A percentile compares a stretch with the other conserved stretches of the same genome.
These are phyloP conservation scores for Rhabdomys pumilio DNA, from an alignment of 2,797 vertebrate genomes.

Conservation along the genomic window DNA sequence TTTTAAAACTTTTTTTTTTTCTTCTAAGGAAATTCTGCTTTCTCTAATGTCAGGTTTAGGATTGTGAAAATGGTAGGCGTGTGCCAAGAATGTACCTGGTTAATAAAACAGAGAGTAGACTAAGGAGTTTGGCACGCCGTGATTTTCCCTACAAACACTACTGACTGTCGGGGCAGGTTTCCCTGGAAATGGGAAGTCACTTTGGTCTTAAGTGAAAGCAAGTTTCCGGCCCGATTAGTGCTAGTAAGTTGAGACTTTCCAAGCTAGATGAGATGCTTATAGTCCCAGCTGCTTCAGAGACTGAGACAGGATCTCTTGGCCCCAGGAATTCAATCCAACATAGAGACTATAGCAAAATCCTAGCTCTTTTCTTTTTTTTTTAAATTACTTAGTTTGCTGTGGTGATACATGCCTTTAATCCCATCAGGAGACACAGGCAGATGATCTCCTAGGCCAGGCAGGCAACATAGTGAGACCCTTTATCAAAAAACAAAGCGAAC, in stretches of 20 bases:
- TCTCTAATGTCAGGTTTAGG: slow-evolving; percentile 76
- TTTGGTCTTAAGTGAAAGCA: slow-evolving; percentile 48
- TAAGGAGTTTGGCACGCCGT: slow-evolving; percentile 12
- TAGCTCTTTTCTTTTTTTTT: not conserved
- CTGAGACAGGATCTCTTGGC: not conserved
- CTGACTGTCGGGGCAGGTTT: not conserved
- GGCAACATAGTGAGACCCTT: not conserved
- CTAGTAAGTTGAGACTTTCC: slow-evolving; percentile 2
- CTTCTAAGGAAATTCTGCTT: slow-evolving; percentile 74
- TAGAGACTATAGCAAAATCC: not conserved
- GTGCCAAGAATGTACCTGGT: slow-evolving; percentile 76
- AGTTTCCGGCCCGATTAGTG: slow-evolving; percentile 3
- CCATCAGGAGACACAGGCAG: not conserved
- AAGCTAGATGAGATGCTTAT: not conserved
- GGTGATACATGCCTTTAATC: not conserved
- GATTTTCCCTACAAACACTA: not conserved
- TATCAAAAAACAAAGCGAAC: not conserved
- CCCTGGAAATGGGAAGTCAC: not conserved
- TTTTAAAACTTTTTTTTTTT: slow-evolving; percentile 64
- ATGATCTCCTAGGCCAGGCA: not conserved
- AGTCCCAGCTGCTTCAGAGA: not conserved
- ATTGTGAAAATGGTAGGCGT: slow-evolving; percentile 71
- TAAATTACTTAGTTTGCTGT: not conserved
- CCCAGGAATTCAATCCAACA: not conserved
- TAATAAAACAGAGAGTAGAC: slow-evolving; percentile 68